Evolutionary conservation across 2,888 invertebrate species (phyloP).

Genomic region (Agriopis marginaria): DNA sequence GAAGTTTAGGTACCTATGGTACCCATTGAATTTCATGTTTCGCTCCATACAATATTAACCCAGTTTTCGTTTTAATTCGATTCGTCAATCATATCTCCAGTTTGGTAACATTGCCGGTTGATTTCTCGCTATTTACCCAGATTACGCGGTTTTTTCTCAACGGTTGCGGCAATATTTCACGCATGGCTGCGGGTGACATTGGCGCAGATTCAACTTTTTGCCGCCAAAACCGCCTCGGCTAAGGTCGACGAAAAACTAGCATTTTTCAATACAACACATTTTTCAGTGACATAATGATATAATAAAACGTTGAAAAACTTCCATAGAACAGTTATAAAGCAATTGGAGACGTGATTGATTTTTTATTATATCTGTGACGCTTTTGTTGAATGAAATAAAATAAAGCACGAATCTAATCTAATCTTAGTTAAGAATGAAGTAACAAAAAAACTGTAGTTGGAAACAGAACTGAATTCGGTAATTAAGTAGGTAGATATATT

Average conservation of each 20-base stretch:
- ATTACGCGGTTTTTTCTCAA: slow-evolving; percentile 79
- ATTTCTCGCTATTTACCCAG: slow-evolving; percentile 84
- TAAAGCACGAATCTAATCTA: slow-evolving; percentile 12
- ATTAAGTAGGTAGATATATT: neutral
- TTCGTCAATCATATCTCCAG: slow-evolving; percentile 46
- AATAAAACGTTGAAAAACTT: slow-evolving; percentile 38
- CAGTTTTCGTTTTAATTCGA: slow-evolving; percentile 28
- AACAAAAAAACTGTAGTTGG: neutral
- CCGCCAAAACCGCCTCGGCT: slow-evolving; percentile 63
- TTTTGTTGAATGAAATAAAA: slow-evolving; percentile 22
- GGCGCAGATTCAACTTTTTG: slow-evolving; percentile 72
- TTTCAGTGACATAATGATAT: slow-evolving; percentile 54
- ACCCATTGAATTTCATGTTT: neutral
- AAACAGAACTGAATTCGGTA: neutral
- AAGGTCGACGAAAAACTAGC: slow-evolving; percentile 65
- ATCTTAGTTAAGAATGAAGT: slow-evolving; percentile 3
- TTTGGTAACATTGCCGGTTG: slow-evolving; percentile 75
- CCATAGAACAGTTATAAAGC: slow-evolving; percentile 37
- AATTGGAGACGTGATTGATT: slow-evolving; percentile 39
- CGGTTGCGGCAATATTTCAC: slow-evolving; percentile 80
- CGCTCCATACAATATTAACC: slow-evolving; percentile 10
- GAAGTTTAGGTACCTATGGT: neutral
- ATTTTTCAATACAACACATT: slow-evolving; percentile 50
- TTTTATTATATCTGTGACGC: slow-evolving; percentile 26
- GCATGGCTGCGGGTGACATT: slow-evolving; percentile 81